A percentile compares a stretch with the other conserved stretches of the same genome.
phyloP scores from a whole-genome alignment of 1,140 invertebrate species.

The Oppia nitens region DNA sequence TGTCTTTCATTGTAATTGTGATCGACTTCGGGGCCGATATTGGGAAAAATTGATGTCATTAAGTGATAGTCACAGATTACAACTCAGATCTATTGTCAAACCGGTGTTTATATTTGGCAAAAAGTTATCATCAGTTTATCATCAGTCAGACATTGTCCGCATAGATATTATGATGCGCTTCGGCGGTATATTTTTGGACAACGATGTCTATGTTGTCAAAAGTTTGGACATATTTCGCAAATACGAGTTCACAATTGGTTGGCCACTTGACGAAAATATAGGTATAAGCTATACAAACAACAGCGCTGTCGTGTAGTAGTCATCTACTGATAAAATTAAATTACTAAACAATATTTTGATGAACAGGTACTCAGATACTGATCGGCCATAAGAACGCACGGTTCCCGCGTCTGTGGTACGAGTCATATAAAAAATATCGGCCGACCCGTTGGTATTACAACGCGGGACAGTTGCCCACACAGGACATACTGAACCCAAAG shows the following conservation, averaged over 20 bases:
- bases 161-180: slow-evolving; percentile 25
- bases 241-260: slow-evolving; percentile 30
- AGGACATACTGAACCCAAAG: slow-evolving; percentile 19
- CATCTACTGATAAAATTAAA: too few species aligned
- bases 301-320: too few species aligned
- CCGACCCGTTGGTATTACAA: slow-evolving; percentile 26
- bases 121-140: slow-evolving; percentile 25
- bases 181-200: slow-evolving; percentile 32
- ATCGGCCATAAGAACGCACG: slow-evolving; percentile 25
- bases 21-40: slow-evolving; percentile 20
- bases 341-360: too few species aligned
- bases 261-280: slow-evolving; percentile 23
- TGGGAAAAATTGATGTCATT: slow-evolving; percentile 19
- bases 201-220: slow-evolving; percentile 28
- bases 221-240: slow-evolving; percentile 26
- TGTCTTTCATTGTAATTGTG: slow-evolving; percentile 24
- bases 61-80: slow-evolving; percentile 12
- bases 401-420: slow-evolving; percentile 24
- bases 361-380: slow-evolving; percentile 23
- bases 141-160: slow-evolving; percentile 28
- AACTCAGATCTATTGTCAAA: slow-evolving; percentile 13
- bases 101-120: slow-evolving; percentile 24
- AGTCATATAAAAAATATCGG: slow-evolving; percentile 24
- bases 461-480: slow-evolving; percentile 26
- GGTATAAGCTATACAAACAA: too few species aligned